Conservation (phyloP, 1,140 invertebrate species). For the Penaeus vannamei region DNA sequence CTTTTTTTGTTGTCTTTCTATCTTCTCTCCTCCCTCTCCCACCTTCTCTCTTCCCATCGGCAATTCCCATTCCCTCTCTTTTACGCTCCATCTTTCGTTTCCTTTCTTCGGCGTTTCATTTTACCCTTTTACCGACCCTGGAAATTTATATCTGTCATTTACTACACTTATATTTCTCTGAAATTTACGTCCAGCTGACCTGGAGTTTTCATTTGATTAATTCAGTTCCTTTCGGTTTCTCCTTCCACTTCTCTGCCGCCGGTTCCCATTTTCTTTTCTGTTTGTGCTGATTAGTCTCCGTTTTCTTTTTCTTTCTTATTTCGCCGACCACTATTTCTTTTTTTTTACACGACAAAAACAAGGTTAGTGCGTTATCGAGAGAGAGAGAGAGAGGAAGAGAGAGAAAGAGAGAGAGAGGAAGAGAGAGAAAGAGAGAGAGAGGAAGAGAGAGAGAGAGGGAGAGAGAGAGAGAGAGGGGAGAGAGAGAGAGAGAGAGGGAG, state of each 20-base stretch:
- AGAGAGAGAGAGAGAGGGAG: neutral
- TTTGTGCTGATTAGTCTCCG: no score
- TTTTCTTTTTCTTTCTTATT: neutral
- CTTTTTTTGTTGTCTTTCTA: no score
- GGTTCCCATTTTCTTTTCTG: no score
- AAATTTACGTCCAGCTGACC: no score
- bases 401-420: neutral
- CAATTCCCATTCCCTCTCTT: neutral
- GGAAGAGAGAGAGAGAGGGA: neutral
- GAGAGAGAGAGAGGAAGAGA: neutral
- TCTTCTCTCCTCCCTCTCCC: neutral
- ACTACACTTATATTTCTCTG: neutral
- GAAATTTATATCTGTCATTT: neutral
- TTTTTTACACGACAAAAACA: neutral
- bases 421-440: neutral
- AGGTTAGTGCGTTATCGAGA: neutral
- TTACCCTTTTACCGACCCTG: neutral
- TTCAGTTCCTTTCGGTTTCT: no score
- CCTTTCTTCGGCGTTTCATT: neutral
- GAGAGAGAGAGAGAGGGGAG: neutral
- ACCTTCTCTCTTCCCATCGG: neutral
- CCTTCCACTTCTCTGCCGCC: no score
- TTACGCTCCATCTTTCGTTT: neutral
- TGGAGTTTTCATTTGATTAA: no score
- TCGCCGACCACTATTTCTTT: neutral